Evolutionary conservation across 2,797 vertebrate species (phyloP).

Genomic region (Poeciliopsis paucimaculata): DNA sequence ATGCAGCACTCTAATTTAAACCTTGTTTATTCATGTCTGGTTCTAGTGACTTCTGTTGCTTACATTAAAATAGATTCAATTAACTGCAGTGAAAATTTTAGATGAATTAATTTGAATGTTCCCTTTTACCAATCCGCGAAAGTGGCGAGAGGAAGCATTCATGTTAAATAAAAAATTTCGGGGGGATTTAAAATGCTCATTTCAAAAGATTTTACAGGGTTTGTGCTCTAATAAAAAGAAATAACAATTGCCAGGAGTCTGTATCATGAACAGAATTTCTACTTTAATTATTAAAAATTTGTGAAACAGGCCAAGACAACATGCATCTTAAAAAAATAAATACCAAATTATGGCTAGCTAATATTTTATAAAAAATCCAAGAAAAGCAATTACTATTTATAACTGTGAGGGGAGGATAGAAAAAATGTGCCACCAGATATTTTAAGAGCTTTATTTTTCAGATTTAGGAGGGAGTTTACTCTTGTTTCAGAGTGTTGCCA

Average conservation of each 20-base stretch:
- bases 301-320: no score
- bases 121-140: neutral
- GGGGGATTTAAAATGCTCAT: neutral
- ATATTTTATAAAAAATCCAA: no score
- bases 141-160: neutral
- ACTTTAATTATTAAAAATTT: no score
- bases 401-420: no score
- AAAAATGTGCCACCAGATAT: no score
- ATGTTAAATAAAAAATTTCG: neutral
- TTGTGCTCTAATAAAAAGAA: neutral
- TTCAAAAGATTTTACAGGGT: neutral
- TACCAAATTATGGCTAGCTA: no score
- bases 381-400: no score
- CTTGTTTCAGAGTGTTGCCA: neutral
- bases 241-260: neutral
- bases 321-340: no score
- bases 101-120: neutral
- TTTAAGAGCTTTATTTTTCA: neutral
- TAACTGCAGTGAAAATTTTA: neutral
- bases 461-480: neutral
- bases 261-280: neutral
- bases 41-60: neutral
- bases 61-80: neutral
- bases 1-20: neutral
- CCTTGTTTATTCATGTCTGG: neutral